A percentile compares a stretch with the other conserved stretches of the same genome.
These are phyloP conservation scores for Anhinga anhinga DNA, from an alignment of 2,113 vertebrate genomes.

Conservation along the genomic window DNA sequence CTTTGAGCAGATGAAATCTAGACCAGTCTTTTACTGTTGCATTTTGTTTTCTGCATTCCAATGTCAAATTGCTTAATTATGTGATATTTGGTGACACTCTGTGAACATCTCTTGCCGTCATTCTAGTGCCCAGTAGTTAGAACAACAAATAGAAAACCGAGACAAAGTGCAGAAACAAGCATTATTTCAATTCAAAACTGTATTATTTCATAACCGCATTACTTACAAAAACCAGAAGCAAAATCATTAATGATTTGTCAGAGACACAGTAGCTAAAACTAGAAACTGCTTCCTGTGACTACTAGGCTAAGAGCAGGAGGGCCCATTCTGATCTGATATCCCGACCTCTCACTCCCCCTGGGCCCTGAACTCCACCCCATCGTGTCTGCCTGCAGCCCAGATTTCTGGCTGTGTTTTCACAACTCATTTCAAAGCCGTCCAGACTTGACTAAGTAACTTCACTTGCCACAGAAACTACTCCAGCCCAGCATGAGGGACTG, in stretches of 20 bases:
- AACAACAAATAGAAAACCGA: background rate
- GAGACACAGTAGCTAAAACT: background rate
- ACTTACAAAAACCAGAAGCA: background rate
- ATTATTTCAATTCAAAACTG: background rate
- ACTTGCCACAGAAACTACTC: background rate
- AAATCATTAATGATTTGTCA: background rate
- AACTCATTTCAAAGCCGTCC: background rate
- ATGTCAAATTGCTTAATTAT: slow-evolving; percentile 70
- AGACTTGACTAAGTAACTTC: background rate
- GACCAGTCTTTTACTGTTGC: slow-evolving; percentile 53
- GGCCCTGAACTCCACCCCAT: background rate
- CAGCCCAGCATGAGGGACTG: background rate
- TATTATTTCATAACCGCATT: background rate
- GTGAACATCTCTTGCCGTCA: slow-evolving; percentile 45
- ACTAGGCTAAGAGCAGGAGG: background rate
- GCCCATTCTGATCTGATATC: background rate
- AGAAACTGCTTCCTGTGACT: background rate
- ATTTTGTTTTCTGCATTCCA: slow-evolving; percentile 61
- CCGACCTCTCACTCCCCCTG: fast-evolving
- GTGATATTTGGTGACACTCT: slow-evolving; percentile 55
- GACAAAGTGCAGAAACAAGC: background rate
- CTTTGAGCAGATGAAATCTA: slow-evolving; percentile 66
- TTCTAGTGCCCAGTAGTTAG: slow-evolving; percentile 41
- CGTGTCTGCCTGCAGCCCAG: background rate
- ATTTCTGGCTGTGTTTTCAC: background rate